Evolutionary conservation across 1,140 invertebrate species (phyloP), one percentile per base, ranked within the genome.

Genomic region (Aphelinus atriplicis): DNA sequence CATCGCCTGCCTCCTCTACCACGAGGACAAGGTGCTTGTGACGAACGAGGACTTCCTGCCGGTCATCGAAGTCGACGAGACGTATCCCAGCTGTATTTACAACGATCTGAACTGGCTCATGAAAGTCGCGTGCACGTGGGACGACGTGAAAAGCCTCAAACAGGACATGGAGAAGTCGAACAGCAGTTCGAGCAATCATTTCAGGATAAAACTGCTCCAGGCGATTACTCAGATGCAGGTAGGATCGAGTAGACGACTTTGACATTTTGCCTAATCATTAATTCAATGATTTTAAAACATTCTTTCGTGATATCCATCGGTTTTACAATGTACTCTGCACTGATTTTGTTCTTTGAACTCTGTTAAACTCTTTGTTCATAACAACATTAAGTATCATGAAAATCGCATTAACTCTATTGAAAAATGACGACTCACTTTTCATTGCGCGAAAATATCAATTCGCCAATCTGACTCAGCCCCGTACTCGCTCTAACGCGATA

Each of bases 71-170:
- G 94, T 99, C 10, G 97, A 99, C 85, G 97, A 99, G 87, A 96
- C 95, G 26, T 98, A 96, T 84, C 95, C 96, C 45, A 94, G 93
- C 77, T 94, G 94, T 77, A 92, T 98, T 48, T 93, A 97, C 83
- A 93, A 93, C 74, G 97, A 99, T 87, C 96, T 97, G 85, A 95
- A 99, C 86, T 99, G 97, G 97, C 89, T 99, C 1, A 96, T 99
- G 93, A 98, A 99, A 91, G 95, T 98, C 10, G 94, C 96, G 0
- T 97, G 95, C 84, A 95, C 95, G 0, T 99, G 97, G 97, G 95
- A 98, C 77, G 97, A 98, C 86, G 95, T 97, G 1, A 98, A 97
- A 83, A 91, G 92, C 9, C 88, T 98, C 1, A 91, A 93, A 57
- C 92, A 94, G 53, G 96, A 98, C 78, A 96, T 98, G 94, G 96